Conservation (phyloP, 2,797 vertebrate genomes). For the Sebastes variabilis region DNA sequence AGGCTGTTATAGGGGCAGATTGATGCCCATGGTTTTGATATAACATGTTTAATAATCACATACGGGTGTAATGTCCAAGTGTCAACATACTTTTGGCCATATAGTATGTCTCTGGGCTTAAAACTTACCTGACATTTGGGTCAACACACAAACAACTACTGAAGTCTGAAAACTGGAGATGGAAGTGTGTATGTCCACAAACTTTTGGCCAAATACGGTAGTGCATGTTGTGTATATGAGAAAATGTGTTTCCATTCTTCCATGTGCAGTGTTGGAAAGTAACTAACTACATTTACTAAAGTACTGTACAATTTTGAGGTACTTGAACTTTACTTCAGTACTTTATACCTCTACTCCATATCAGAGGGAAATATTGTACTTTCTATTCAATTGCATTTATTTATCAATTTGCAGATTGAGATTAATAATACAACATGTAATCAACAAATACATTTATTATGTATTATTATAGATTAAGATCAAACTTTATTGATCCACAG, state of each 20-base stretch:
- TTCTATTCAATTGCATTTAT: neutral
- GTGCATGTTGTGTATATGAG: too few relatives aligned
- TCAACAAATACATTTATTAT: neutral
- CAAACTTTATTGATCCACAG: neutral
- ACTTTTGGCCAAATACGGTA: neutral
- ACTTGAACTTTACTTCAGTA: neutral
- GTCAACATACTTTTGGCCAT: neutral
- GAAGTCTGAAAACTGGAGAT: too few relatives aligned
- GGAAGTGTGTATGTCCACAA: neutral
- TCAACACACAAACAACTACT: too few relatives aligned
- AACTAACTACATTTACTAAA: neutral
- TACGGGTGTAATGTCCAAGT: neutral
- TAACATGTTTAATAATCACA: neutral
- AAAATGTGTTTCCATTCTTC: neutral
- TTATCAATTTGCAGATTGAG: neutral
- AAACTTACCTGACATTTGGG: too few relatives aligned
- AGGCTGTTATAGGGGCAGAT: neutral
- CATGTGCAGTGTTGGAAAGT: neutral
- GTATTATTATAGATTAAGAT: neutral
- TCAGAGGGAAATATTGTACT: neutral
- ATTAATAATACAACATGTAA: neutral
- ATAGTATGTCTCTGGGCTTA: neutral
- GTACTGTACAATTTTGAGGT: neutral
- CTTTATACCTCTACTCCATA: neutral
- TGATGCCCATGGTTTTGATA: neutral